A percentile compares a stretch with the other conserved stretches of the same genome.
These are phyloP conservation scores for Tapera naevia DNA, from an alignment of 2,797 vertebrate species.

Conservation along the genomic window DNA sequence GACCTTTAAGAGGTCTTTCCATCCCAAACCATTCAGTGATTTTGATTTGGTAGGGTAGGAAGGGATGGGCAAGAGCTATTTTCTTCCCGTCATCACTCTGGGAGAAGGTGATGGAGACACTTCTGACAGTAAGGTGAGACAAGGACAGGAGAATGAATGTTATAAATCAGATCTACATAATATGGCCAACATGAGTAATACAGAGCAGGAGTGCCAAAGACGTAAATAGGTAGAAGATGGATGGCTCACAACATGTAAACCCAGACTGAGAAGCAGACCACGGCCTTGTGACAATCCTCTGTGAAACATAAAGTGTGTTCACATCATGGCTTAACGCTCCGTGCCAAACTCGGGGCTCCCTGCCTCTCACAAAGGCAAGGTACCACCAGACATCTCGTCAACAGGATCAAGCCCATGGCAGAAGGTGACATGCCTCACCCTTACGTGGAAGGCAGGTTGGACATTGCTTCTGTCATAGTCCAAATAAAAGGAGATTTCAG, in stretches of 20 bases:
- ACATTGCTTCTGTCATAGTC: not conserved
- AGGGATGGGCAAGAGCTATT: not conserved
- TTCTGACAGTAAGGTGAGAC: not conserved
- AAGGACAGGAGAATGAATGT: not conserved
- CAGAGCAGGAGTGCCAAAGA: not conserved
- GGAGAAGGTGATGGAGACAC: not conserved
- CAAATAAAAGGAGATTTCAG: not conserved
- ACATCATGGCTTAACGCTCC: not conserved
- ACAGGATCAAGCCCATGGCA: not conserved
- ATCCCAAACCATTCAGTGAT: not conserved
- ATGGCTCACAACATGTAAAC: not conserved
- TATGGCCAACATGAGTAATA: not conserved
- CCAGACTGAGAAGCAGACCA: not conserved
- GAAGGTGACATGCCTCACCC: not conserved
- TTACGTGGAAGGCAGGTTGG: rapidly evolving
- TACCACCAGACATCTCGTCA: not conserved
- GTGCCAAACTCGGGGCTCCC: not conserved
- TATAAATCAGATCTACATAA: not conserved
- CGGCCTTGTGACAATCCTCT: not conserved
- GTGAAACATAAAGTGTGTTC: not conserved
- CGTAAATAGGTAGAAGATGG: not conserved
- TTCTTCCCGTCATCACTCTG: not conserved
- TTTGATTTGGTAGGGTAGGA: not conserved
- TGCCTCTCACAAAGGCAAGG: not conserved
- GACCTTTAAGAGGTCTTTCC: not conserved